Evolutionary conservation across 2,113 vertebrate species (phyloP).

Genomic region (Hucho hucho): DNA sequence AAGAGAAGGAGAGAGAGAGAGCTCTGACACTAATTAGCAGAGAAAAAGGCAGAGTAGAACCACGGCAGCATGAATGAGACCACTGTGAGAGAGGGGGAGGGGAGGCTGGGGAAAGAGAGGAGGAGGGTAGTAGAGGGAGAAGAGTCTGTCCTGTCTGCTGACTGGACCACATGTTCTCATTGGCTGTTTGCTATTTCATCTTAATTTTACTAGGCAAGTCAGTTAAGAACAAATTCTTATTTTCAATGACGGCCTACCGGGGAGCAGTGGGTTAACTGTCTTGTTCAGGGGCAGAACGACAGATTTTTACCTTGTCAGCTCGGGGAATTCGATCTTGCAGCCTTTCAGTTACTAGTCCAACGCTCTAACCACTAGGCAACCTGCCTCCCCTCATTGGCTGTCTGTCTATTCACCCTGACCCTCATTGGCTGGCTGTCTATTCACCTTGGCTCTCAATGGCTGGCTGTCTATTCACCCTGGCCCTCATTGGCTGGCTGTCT

Average conservation of each 20-base stretch:
- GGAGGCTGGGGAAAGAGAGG: constrained; percentile 26
- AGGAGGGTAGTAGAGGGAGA: neutral
- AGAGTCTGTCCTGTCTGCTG: constrained; percentile 66
- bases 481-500: constrained; percentile 25
- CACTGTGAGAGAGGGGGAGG: constrained; percentile 68
- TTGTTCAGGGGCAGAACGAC: too few species aligned
- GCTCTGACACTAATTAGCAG: constrained; percentile 76
- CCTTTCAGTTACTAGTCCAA: too few species aligned
- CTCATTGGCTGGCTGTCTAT: constrained; percentile 32
- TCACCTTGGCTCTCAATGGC: constrained; percentile 54
- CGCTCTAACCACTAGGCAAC: too few species aligned
- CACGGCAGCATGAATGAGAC: constrained; percentile 74
- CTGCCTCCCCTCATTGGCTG: too few species aligned
- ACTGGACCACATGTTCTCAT: constrained; percentile 74
- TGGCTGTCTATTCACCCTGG: constrained; percentile 49
- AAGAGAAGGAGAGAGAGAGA: constrained; percentile 32
- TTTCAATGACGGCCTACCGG: too few species aligned
- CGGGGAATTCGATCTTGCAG: too few species aligned
- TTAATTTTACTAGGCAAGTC: too few species aligned
- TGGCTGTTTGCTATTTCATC: constrained; percentile 56
- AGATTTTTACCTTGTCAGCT: too few species aligned
- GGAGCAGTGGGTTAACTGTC: too few species aligned
- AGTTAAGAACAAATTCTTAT: too few species aligned
- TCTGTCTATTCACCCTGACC: constrained; percentile 51
- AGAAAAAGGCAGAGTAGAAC: constrained; percentile 71